A percentile compares a stretch with the other conserved stretches of the same genome.
These are phyloP conservation scores for Acrocephalus scirpaceus DNA, from an alignment of 2,797 vertebrate genomes.

Conservation along the genomic window DNA sequence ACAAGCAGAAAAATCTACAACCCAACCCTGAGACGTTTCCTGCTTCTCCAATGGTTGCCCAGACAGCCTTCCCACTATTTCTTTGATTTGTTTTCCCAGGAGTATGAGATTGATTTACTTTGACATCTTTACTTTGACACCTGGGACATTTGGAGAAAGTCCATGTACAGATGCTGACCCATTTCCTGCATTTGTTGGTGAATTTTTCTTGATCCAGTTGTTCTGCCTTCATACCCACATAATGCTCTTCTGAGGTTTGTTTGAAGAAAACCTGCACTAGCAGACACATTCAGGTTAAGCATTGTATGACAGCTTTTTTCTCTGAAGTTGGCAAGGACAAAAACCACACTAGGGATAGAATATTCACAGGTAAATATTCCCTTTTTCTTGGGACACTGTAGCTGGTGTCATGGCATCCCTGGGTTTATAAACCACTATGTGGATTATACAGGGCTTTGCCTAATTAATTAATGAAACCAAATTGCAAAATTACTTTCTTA, in stretches of 20 bases:
- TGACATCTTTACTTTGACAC: not conserved
- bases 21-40: not conserved
- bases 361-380: not conserved
- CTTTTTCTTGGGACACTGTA: not conserved
- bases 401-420: not conserved
- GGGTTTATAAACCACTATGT: not conserved
- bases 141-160: not conserved
- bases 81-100: not conserved
- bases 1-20: not conserved
- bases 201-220: not conserved
- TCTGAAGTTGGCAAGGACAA: not conserved
- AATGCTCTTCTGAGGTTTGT: not conserved
- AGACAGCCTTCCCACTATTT: not conserved
- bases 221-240: not conserved
- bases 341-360: not conserved
- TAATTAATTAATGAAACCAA: constrained; percentile 49
- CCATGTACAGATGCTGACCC: not conserved
- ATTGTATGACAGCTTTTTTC: not conserved
- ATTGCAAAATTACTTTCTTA: constrained; percentile 45
- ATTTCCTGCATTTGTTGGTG: not conserved
- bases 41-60: not conserved
- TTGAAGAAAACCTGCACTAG: not conserved
- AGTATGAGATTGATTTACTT: not conserved
- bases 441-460: not conserved
- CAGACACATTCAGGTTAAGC: not conserved